A percentile compares a stretch with the other conserved stretches of the same genome.
Conservation (phyloP, 2,888 invertebrate species). For the Lomographa bimaculata region DNA sequence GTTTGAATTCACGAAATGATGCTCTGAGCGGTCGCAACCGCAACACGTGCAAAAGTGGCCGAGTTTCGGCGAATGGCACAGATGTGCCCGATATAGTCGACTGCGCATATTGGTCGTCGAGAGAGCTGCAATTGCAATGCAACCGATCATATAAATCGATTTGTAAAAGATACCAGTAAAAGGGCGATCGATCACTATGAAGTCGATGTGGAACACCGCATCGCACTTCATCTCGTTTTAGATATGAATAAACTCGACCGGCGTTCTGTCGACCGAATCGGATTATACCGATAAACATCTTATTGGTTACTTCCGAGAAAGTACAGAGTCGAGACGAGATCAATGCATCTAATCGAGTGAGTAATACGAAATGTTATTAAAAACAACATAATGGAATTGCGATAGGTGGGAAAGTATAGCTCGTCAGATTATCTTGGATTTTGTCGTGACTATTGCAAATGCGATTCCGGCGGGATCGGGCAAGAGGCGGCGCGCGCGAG, state of each 20-base stretch:
- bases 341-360: slow-evolving; percentile 11
- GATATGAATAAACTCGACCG: slow-evolving; percentile 45
- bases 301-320: slow-evolving; percentile 27
- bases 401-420: slow-evolving; percentile 38
- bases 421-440: slow-evolving; percentile 42
- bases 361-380: slow-evolving; percentile 33
- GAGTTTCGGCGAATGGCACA: slow-evolving; percentile 43
- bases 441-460: slow-evolving; percentile 68
- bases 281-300: slow-evolving; percentile 26
- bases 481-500: slow-evolving; percentile 37
- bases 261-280: slow-evolving; percentile 35
- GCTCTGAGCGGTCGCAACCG: slow-evolving; percentile 32
- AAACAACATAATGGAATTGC: slow-evolving; percentile 28
- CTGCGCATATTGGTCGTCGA: slow-evolving; percentile 43
- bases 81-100: slow-evolving; percentile 43
- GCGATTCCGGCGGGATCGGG: slow-evolving; percentile 58
- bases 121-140: slow-evolving; percentile 56
- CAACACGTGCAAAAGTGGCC: slow-evolving; percentile 45
- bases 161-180: slow-evolving; percentile 58
- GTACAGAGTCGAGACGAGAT: slow-evolving; percentile 12
- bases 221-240: slow-evolving; percentile 50
- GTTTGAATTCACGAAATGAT: slow-evolving; percentile 31
- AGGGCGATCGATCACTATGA: slow-evolving; percentile 59
- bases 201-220: slow-evolving; percentile 49
- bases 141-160: slow-evolving; percentile 58